Percentiles rank a stretch among this genome's conserved stretches.
These are phyloP conservation scores for Scleropages formosus DNA, from an alignment of 2,797 vertebrate species.

Conservation along the genomic window DNA sequence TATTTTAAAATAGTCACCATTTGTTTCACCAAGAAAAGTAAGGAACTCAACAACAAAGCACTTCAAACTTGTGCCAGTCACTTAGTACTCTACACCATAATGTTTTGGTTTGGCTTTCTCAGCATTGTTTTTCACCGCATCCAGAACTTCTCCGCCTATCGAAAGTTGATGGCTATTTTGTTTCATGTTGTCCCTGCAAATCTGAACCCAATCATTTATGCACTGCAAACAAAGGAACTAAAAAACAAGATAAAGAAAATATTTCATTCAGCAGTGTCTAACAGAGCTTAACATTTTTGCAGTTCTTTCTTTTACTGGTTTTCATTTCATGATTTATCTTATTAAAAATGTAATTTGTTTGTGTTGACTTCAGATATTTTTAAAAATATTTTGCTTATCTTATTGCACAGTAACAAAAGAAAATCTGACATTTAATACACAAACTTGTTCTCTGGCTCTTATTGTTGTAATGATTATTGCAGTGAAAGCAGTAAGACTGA, in stretches of 20 bases:
- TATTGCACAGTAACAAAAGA: too few species aligned
- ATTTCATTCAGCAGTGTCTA: neutral
- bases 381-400: too few species aligned
- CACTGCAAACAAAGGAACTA: conserved; percentile 50
- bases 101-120: conserved; percentile 59
- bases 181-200: conserved; percentile 59
- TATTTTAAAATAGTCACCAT: conserved; percentile 44
- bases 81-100: conserved; percentile 58
- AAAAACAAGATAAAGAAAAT: neutral
- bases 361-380: too few species aligned
- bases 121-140: conserved; percentile 59
- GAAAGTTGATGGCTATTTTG: conserved; percentile 53
- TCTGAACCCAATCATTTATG: conserved; percentile 63
- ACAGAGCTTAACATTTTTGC: too few species aligned
- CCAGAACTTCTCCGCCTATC: conserved; percentile 52
- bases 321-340: too few species aligned
- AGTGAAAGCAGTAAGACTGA: too few species aligned
- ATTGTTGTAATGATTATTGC: too few species aligned
- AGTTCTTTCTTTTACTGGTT: too few species aligned
- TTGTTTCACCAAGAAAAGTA: conserved; percentile 49
- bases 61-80: conserved; percentile 59
- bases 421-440: too few species aligned
- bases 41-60: conserved; percentile 55
- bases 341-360: too few species aligned
- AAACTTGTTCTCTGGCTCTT: too few species aligned